phyloP scores from a whole-genome alignment of 2,113 vertebrate genomes.

The Pithys albifrons region DNA sequence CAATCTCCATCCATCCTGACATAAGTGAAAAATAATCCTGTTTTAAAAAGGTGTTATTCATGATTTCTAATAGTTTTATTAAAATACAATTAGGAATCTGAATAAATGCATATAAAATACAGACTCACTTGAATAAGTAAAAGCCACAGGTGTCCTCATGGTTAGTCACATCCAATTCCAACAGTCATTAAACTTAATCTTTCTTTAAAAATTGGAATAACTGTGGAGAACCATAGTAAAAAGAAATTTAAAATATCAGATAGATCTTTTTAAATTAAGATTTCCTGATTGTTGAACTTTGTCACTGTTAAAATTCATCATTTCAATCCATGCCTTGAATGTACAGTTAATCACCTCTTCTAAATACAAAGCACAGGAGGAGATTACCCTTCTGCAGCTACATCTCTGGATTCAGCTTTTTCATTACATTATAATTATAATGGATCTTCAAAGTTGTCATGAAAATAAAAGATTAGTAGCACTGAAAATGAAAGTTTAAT shows the following conservation, averaged over 20 bases:
- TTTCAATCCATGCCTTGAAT: neutral
- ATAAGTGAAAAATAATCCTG: neutral
- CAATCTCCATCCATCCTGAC: neutral
- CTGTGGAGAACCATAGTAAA: neutral
- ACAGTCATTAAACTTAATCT: neutral
- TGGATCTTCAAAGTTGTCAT: neutral
- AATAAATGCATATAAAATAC: neutral
- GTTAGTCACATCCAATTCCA: neutral
- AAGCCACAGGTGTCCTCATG: neutral
- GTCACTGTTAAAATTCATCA: neutral
- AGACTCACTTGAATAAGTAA: neutral
- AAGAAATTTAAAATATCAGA: neutral
- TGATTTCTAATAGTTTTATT: neutral
- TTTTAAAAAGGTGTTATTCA: neutral
- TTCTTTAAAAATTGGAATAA: neutral
- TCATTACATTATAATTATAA: neutral
- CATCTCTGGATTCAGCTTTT: constrained; percentile 15
- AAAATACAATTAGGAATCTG: neutral
- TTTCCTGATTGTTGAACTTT: neutral
- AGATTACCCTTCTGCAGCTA: neutral
- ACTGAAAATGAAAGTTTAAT: neutral
- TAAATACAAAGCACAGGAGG: neutral
- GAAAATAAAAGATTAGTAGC: constrained; percentile 1
- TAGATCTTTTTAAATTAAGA: neutral
- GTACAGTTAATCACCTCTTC: neutral